Conservation (phyloP, 1,140 invertebrate genomes). For the Temnothorax longispinosus region DNA sequence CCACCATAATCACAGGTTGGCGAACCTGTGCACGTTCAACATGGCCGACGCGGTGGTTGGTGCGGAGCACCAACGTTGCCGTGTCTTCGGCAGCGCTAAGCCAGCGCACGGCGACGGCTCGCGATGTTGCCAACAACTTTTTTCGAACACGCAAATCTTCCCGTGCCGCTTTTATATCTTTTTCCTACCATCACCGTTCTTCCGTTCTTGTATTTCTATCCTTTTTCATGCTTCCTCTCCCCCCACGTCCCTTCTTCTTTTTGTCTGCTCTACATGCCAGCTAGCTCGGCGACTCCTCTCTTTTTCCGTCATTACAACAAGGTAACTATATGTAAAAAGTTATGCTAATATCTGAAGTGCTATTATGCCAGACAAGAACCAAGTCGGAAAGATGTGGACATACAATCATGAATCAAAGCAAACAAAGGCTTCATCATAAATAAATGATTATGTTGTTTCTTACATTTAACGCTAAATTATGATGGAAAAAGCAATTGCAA, state of each 20-base stretch:
- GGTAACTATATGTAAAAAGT: slow-evolving; percentile 54
- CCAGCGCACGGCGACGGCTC: slow-evolving; percentile 24
- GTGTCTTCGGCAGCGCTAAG: slow-evolving; percentile 30
- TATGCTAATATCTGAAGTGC: slow-evolving; percentile 66
- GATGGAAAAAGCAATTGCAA: neutral
- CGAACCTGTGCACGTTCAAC: slow-evolving; percentile 72
- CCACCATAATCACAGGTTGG: slow-evolving; percentile 84
- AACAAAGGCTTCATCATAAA: neutral
- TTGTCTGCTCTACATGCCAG: slow-evolving; percentile 32
- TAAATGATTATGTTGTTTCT: slow-evolving; percentile 54
- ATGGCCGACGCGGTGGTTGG: slow-evolving; percentile 78
- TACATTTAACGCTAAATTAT: slow-evolving; percentile 68
- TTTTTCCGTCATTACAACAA: slow-evolving; percentile 58
- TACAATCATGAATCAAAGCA: neutral
- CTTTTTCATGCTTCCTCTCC: slow-evolving; percentile 19
- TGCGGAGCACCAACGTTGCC: slow-evolving; percentile 57
- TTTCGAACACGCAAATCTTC: slow-evolving; percentile 48
- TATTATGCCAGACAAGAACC: slow-evolving; percentile 40
- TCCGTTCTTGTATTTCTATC: slow-evolving; percentile 50
- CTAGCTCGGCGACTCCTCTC: slow-evolving; percentile 29
- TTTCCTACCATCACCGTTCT: slow-evolving; percentile 57
- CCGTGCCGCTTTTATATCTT: slow-evolving; percentile 64
- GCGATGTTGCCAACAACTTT: slow-evolving; percentile 53
- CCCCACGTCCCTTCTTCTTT: neutral
- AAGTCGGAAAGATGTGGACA: slow-evolving; percentile 12